A percentile compares a stretch with the other conserved stretches of the same genome.
Conservation (phyloP, 2,113 vertebrate species). For the Ptilonorhynchus violaceus region DNA sequence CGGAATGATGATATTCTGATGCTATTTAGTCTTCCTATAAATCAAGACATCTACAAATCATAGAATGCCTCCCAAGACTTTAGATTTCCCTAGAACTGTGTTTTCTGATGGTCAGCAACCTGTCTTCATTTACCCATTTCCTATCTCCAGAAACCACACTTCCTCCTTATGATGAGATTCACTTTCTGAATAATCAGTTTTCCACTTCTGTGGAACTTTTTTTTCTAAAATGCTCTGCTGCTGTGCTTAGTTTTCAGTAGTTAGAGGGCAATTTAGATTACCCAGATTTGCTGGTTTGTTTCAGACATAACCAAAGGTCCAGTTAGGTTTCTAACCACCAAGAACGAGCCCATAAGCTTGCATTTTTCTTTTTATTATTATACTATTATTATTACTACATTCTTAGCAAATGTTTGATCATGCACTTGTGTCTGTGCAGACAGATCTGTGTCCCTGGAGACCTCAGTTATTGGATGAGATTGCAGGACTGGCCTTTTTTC, state of each 20-base stretch:
- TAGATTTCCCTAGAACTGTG: not conserved
- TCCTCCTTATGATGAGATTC: not conserved
- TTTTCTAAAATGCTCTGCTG: not conserved
- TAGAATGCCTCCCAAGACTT: not conserved
- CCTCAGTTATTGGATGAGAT: not conserved
- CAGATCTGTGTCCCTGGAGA: not conserved
- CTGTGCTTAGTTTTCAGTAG: not conserved
- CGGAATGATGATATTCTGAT: not conserved
- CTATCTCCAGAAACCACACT: not conserved
- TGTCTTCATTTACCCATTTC: not conserved
- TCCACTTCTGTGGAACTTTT: not conserved
- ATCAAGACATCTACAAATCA: not conserved
- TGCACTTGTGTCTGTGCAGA: not conserved
- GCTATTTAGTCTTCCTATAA: not conserved
- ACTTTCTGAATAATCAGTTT: not conserved
- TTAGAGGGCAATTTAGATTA: not conserved
- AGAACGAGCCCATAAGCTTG: not conserved
- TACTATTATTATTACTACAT: not conserved
- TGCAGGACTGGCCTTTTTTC: constrained; percentile 15
- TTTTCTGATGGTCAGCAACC: not conserved
- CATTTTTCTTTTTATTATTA: not conserved
- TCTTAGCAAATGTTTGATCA: not conserved
- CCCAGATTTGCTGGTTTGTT: not conserved
- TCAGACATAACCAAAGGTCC: not conserved
- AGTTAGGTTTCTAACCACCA: not conserved